Evolutionary conservation across 2,113 vertebrate species (phyloP).

Genomic region (Halcyon senegalensis): DNA sequence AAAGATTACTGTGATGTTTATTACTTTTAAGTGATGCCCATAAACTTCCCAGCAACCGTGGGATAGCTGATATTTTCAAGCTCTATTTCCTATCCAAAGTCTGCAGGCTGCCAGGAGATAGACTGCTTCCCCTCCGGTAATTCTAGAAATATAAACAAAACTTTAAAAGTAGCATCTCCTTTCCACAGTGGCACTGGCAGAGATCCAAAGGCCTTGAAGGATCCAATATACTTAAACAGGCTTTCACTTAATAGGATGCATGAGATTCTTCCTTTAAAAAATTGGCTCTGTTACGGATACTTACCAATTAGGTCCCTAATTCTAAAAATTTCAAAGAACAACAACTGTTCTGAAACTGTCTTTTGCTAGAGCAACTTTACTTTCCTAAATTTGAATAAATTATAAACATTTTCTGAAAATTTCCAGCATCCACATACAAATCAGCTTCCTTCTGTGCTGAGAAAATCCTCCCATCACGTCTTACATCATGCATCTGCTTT

Average conservation of each 20-base stretch:
- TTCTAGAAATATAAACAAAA: conserved; percentile 43
- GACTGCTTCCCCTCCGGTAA: conserved; percentile 40
- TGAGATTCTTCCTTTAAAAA: neutral
- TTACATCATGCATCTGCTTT: neutral
- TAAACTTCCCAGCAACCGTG: neutral
- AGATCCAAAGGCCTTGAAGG: conserved; percentile 17
- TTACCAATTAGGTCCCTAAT: neutral
- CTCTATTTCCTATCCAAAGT: conserved; percentile 33
- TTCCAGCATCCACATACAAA: neutral
- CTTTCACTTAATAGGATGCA: conserved; percentile 2
- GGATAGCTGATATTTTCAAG: conserved; percentile 49
- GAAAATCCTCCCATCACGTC: neutral
- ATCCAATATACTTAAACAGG: neutral
- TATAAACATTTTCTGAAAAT: neutral
- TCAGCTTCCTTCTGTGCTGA: neutral
- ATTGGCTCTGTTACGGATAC: neutral
- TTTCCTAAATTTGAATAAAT: neutral
- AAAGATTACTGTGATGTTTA: neutral
- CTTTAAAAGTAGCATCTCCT: conserved; percentile 19
- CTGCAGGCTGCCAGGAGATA: conserved; percentile 27
- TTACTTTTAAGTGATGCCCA: conserved; percentile 2
- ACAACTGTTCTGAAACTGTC: neutral
- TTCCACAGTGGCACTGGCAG: conserved; percentile 2
- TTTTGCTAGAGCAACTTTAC: neutral
- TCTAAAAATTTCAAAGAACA: neutral